Evolutionary conservation across 1,140 invertebrate genomes (phyloP).

Genomic region (Hyles vespertilio): DNA sequence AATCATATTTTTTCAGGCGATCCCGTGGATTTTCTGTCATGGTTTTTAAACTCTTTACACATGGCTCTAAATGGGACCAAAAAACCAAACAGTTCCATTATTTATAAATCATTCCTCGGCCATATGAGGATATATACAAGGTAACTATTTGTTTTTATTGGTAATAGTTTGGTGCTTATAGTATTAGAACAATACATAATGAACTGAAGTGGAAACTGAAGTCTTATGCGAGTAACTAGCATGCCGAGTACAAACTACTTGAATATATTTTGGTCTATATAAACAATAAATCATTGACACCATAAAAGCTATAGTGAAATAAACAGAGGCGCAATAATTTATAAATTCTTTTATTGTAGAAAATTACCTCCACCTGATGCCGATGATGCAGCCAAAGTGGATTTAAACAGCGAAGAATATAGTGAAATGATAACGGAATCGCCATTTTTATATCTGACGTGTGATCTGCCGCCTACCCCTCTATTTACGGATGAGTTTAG

Average conservation of each 20-base stretch:
- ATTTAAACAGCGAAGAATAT: conserved; percentile 90
- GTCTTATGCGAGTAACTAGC: too few relatives aligned
- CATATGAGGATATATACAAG: conserved; percentile 95
- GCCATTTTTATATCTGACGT: conserved; percentile 96
- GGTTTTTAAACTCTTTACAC: conserved; percentile 97
- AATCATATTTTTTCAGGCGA: conserved; percentile 82
- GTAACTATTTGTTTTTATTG: conserved; percentile 22
- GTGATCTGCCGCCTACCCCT: conserved; percentile 96
- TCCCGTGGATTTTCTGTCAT: conserved; percentile 97
- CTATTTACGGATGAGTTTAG: conserved; percentile 97
- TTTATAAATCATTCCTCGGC: conserved; percentile 97
- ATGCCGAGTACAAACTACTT: too few relatives aligned
- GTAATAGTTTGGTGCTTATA: too few relatives aligned
- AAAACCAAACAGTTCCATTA: conserved; percentile 90
- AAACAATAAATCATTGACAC: too few relatives aligned
- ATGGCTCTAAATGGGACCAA: conserved; percentile 91
- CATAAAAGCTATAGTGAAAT: too few relatives aligned
- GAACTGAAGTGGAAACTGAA: too few relatives aligned
- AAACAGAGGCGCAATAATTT: too few relatives aligned
- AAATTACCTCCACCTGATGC: conserved; percentile 96
- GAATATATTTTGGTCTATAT: too few relatives aligned
- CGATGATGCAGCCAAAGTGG: conserved; percentile 90
- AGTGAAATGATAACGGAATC: conserved; percentile 91
- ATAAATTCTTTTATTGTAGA: conserved; percentile 48
- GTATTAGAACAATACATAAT: too few relatives aligned